Percentiles rank a stretch among this genome's conserved stretches.
Evolutionary conservation across 2,888 invertebrate species (phyloP).

Genomic region (Bugulina stolonifera): DNA sequence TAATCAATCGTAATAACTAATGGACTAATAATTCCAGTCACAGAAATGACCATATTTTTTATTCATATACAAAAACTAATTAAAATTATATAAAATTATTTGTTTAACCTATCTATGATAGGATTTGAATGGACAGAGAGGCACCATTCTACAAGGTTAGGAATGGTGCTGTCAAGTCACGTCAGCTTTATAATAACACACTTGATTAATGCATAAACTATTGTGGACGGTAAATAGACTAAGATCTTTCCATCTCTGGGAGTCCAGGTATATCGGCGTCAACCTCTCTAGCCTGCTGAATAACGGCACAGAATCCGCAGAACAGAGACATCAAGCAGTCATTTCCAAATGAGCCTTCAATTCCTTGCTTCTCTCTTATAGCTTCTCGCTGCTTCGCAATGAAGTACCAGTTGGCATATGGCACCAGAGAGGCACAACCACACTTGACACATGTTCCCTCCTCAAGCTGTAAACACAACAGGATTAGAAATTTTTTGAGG

Average conservation of each 20-base stretch:
- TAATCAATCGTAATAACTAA: no score
- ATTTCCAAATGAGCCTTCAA: constrained; percentile 1
- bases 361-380: constrained; percentile 14
- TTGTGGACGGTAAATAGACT: neutral
- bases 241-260: constrained; percentile 12
- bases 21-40: no score
- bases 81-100: no score
- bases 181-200: no score
- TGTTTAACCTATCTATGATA: no score
- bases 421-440: neutral
- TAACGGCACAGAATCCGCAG: neutral
- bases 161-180: no score
- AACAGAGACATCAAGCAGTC: neutral
- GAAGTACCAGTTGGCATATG: neutral
- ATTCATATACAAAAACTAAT: no score
- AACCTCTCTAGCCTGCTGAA: neutral
- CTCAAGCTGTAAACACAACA: constrained; percentile 36
- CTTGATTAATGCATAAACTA: no score
- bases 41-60: no score
- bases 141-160: no score
- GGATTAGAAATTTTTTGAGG: no score
- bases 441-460: constrained; percentile 1
- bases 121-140: no score
- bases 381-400: constrained; percentile 12
- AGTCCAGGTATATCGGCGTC: constrained; percentile 10